Evolutionary conservation across 1,140 invertebrate species (phyloP), one percentile per base, ranked within the genome.

Genomic region (Drosophila ficusphila): DNA sequence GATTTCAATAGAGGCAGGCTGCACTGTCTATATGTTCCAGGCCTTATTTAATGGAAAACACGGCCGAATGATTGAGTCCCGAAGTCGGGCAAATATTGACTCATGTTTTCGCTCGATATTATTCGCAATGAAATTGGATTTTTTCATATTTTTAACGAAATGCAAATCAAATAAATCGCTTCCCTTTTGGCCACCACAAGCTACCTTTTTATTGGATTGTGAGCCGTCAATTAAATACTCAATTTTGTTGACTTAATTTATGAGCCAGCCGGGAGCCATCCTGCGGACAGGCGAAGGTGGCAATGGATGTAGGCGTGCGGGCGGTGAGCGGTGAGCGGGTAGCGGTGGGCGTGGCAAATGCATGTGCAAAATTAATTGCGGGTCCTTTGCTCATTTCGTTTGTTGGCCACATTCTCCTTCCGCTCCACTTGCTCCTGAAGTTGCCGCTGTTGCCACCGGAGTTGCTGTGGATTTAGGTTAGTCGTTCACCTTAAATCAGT

Each of bases 401-500:
- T 65, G 61, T 65, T 65, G 64, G 61, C 58, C 21, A 27, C 39
- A 67, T 39, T 53, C 12, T 36, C 54, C 62, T 79, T 79, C 76
- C 76, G 76, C 76, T 79, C 76, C 76, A 79, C 62, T 79, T 79
- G 53, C 41, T 39, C 25, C 27, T 56, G 65, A 70, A 76, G 73
- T 42, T 68, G 64, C 62, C n/a, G 41, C 27, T 51, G 47, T 31
- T 56, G 39, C 60, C 29, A 33, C 12, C 21, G 27, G 9, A 44
- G 27, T 16, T 58, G 27, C 42, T 19, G 62, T 29, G 39, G 44
- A 79, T 75, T 56, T 69, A 44, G 70, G 70, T 79, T 79, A 75
- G 64, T 75, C 67, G 76, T 52, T 65, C 64, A 67, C 47, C 77
- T 68, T 79, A 79, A 79, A 74, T 73, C 70, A 69, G 61, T 79